Evolutionary conservation across 2,888 invertebrate species (phyloP).

Genomic region (Embidobia sp.): DNA sequence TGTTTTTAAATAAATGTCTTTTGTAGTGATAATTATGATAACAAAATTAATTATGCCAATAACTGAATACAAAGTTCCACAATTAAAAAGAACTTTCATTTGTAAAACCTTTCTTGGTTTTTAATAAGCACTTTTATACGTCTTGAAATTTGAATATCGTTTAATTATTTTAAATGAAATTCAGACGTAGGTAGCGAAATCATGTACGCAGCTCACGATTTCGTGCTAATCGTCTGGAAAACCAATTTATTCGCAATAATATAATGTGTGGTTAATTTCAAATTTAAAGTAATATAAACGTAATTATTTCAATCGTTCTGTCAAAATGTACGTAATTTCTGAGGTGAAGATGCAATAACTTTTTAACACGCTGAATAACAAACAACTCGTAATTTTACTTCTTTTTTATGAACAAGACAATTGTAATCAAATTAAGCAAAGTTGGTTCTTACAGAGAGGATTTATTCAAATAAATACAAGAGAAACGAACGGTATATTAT

Average conservation of each 20-base stretch:
- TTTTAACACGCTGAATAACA: conserved; percentile 2
- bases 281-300: conserved; percentile 35
- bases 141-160: conserved; percentile 21
- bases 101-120: background rate
- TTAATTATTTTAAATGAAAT: conserved; percentile 37
- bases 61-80: too few species aligned
- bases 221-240: conserved; percentile 39
- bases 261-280: conserved; percentile 39
- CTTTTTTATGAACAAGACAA: background rate
- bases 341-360: conserved; percentile 9
- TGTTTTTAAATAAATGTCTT: too few species aligned
- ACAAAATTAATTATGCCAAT: too few species aligned
- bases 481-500: conserved; percentile 23
- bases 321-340: conserved; percentile 24
- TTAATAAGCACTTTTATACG: conserved; percentile 11
- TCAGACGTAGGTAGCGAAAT: conserved; percentile 20
- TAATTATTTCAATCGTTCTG: conserved; percentile 25
- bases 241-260: conserved; percentile 49
- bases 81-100: background rate
- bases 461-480: conserved; percentile 26
- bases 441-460: conserved; percentile 15
- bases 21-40: too few species aligned
- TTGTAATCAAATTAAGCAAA: conserved; percentile 12
- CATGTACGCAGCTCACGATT: conserved; percentile 44
- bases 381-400: conserved; percentile 4